These are phyloP conservation scores for Tyto alba DNA, from an alignment of 2,113 vertebrate species.

Conservation along the genomic window DNA sequence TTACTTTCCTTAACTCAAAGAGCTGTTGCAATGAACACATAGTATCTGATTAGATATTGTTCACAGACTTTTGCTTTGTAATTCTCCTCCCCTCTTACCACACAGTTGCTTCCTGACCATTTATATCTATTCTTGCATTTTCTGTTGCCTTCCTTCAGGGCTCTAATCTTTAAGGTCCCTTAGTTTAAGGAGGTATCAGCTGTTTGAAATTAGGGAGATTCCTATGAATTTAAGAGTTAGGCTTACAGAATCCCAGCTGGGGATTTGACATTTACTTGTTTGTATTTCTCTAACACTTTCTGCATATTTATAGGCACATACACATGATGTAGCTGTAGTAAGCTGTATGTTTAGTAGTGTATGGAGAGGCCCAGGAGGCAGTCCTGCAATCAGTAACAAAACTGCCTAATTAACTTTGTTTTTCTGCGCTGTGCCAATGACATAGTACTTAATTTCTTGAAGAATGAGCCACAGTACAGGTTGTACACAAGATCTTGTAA, in stretches of 20 bases:
- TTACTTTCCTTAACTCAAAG: not conserved
- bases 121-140: not conserved
- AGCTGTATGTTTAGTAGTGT: not conserved
- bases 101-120: not conserved
- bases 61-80: not conserved
- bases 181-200: not conserved
- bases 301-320: not conserved
- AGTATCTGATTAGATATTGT: not conserved
- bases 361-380: not conserved
- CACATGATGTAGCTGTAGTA: not conserved
- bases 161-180: not conserved
- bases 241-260: not conserved
- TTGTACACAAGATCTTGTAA: not conserved
- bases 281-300: not conserved
- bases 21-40: not conserved
- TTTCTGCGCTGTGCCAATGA: not conserved
- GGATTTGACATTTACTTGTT: not conserved
- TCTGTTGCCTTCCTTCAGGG: not conserved
- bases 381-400: not conserved
- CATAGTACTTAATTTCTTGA: not conserved
- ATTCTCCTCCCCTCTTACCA: not conserved
- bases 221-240: not conserved
- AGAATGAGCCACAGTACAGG: not conserved
- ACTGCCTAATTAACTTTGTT: not conserved
- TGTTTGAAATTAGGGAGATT: not conserved